A percentile compares a stretch with the other conserved stretches of the same genome.
Evolutionary conservation across 2,797 vertebrate species (phyloP).

Genomic region (Podarcis lilfordi): DNA sequence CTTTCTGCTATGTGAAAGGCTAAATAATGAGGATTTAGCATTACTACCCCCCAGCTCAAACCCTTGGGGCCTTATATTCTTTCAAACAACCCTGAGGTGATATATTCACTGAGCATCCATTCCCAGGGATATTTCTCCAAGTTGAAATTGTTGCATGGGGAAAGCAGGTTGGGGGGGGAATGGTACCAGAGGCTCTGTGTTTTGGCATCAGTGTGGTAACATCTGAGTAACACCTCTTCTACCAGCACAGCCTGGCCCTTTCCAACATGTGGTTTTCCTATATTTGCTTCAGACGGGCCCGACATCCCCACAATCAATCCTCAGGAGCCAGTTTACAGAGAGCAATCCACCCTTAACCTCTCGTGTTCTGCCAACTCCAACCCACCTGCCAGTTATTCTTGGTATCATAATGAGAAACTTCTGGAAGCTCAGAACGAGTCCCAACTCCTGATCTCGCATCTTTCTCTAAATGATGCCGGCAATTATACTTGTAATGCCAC

Average conservation of each 20-base stretch:
- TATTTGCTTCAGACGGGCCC: constrained; percentile 53
- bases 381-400: constrained; percentile 38
- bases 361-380: constrained; percentile 36
- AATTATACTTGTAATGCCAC: constrained; percentile 34
- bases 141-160: too few species aligned
- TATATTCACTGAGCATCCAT: background rate
- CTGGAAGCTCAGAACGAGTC: background rate
- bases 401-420: background rate
- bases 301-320: constrained; percentile 33
- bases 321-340: accelerated
- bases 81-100: background rate
- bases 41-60: too few species aligned
- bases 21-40: background rate
- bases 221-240: background rate
- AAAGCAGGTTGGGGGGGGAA: too few species aligned
- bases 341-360: constrained; percentile 22
- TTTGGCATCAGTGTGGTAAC: background rate
- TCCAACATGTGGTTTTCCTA: background rate
- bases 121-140: background rate
- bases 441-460: background rate
- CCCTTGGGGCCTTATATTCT: too few species aligned
- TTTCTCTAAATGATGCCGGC: constrained; percentile 3
- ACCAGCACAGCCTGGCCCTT: background rate
- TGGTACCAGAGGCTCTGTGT: background rate
- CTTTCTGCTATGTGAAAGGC: background rate